Conservation (phyloP, 37 sponge, comb jelly and placozoan genomes). For the Aplysina aerophoba region DNA sequence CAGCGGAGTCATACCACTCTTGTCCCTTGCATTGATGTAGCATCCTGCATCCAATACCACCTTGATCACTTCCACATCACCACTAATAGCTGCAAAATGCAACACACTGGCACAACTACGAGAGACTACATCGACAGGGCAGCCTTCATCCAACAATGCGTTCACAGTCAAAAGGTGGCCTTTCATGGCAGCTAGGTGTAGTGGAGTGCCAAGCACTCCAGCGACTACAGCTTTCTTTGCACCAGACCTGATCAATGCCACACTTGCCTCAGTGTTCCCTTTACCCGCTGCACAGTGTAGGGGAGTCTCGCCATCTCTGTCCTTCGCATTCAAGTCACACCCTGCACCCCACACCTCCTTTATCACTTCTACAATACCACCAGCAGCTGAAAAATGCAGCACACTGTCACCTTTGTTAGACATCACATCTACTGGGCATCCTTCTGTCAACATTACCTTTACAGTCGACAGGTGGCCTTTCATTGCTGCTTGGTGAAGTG, state of each 20-base stretch:
- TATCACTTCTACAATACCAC: not conserved
- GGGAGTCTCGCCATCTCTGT: not conserved
- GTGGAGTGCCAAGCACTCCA: slow-evolving; percentile 5
- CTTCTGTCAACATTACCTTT: not conserved
- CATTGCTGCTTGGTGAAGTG: slow-evolving; percentile 8
- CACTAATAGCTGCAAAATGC: slow-evolving; percentile 4
- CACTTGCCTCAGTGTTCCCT: not conserved
- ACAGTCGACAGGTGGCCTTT: not conserved
- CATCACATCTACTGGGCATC: not conserved
- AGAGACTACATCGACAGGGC: not conserved
- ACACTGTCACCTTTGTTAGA: not conserved
- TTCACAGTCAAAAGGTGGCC: not conserved
- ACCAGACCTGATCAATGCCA: not conserved
- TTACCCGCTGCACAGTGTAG: not conserved
- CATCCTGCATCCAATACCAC: not conserved
- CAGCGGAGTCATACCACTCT: slow-evolving; percentile 8
- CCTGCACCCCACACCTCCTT: not conserved
- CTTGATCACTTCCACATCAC: not conserved
- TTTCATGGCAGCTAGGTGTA: not conserved
- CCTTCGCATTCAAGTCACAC: not conserved
- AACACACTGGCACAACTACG: not conserved
- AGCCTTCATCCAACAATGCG: slow-evolving; percentile 6
- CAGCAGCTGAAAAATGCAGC: not conserved
- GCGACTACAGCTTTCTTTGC: not conserved
- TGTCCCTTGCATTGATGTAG: not conserved